Conservation (phyloP, 2,797 vertebrate species). For the Cuniculus paca region DNA sequence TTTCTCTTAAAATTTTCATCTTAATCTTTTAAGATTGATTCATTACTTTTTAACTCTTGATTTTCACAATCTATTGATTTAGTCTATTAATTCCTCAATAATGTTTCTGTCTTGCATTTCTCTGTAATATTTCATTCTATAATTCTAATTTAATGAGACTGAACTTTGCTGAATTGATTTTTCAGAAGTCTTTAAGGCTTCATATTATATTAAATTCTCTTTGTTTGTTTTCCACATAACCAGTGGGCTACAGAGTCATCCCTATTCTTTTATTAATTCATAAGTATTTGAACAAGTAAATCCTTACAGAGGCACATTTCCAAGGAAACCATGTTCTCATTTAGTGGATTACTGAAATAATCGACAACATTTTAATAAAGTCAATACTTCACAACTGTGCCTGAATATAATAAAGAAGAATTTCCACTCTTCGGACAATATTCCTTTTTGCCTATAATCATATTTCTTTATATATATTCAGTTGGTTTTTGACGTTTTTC, state of each 20-base stretch:
- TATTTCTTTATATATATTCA: background rate
- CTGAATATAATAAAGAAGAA: background rate
- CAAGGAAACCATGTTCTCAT: background rate
- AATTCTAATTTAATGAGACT: background rate
- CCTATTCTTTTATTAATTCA: background rate
- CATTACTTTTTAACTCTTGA: background rate
- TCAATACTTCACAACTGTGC: background rate
- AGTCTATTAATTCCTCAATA: background rate
- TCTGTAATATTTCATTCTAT: background rate
- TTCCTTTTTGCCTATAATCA: background rate
- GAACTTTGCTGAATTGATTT: background rate
- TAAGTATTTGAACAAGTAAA: background rate
- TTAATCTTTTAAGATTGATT: background rate
- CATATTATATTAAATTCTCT: background rate
- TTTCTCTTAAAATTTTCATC: background rate
- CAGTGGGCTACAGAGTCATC: no score
- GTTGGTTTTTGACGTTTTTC: background rate
- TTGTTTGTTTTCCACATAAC: background rate
- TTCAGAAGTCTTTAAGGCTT: background rate
- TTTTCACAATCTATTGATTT: background rate
- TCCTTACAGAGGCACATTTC: background rate
- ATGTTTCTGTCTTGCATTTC: background rate
- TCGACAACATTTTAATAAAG: background rate
- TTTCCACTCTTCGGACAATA: background rate
- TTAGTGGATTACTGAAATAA: background rate